Evolutionary conservation across 2,797 vertebrate species (phyloP), one percentile per base, ranked within the genome.

Genomic region (Macropus fuliginosus): DNA sequence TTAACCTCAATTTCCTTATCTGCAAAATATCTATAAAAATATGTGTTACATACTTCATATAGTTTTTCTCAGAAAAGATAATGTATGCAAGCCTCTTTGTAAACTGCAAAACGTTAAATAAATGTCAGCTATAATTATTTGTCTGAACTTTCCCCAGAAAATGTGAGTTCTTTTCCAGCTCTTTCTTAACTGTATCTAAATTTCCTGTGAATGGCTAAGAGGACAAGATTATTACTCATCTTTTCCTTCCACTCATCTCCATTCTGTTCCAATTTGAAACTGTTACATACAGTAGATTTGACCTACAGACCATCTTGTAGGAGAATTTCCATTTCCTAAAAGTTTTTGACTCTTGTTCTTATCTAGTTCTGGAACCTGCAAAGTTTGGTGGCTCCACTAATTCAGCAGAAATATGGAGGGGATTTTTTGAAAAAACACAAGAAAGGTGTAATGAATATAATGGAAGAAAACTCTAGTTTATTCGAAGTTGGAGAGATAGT

Each of bases 121-220:
- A 87, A 87, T 87, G 40, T 87, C 74, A 87, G 74, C 40, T 87
- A 87, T 87, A 87, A 87, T 87, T 87, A 87, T 87, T 87, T 87
- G 74, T 87, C 40, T 87, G 74, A 87, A 87, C 74, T 87, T 87
- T 87, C 40, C 74, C 74, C 40, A 87, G 74, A 81, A 46, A 87
- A 87, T 87, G 40, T 87, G 74, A 87, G 21, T 46, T 81, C 74
- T 46, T 81, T 81, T 81, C 40, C 24, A 81, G 74, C 74, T 12
- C 24, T 50, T 87, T 87, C 74, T 87, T 87, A 87, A 87, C 74
- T 50, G 9, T 50, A 50, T 87, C 40, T 27, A 87, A 87, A 87
- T 50, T 87, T 3, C 40, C 40, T 87, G 27, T 50, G 28, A 27
- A 87, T 87, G 40, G 21, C 34, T 87, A 28, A 87, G 74, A 87